Percentiles rank a stretch among this genome's conserved stretches.
phyloP scores from a whole-genome alignment of 2,888 invertebrate genomes.

The Piscicola geometra region DNA sequence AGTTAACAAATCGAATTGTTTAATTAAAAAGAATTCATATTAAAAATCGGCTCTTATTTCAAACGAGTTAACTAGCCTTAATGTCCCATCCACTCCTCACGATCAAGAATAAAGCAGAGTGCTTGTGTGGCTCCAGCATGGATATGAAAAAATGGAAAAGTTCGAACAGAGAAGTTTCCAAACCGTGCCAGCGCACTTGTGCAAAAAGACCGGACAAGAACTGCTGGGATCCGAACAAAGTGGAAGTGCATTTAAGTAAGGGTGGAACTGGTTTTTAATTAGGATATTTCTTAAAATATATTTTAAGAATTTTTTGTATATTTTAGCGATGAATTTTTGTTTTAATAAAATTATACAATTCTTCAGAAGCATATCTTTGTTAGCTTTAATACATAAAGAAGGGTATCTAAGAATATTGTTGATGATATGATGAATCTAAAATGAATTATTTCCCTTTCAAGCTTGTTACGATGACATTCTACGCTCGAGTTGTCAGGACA shows the following conservation, averaged over 20 bases:
- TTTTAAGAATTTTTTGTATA: no score
- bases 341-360: no score
- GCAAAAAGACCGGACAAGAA: not conserved
- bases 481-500: not conserved
- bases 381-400: no score
- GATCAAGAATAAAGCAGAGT: not conserved
- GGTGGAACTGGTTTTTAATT: not conserved
- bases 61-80: no score
- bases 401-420: no score
- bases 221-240: not conserved
- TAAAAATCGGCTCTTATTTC: no score
- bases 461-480: constrained; percentile 8
- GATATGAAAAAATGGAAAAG: not conserved
- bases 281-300: not conserved
- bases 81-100: no score
- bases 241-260: not conserved
- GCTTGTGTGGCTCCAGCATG: not conserved
- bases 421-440: no score
- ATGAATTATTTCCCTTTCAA: not conserved
- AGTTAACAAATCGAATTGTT: no score
- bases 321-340: no score
- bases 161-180: not conserved
- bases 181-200: constrained; percentile 3
- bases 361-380: no score
- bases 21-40: no score